Base-by-base conservation (phyloP, 2,797 vertebrate genomes). In the Thunnus albacares region DNA sequence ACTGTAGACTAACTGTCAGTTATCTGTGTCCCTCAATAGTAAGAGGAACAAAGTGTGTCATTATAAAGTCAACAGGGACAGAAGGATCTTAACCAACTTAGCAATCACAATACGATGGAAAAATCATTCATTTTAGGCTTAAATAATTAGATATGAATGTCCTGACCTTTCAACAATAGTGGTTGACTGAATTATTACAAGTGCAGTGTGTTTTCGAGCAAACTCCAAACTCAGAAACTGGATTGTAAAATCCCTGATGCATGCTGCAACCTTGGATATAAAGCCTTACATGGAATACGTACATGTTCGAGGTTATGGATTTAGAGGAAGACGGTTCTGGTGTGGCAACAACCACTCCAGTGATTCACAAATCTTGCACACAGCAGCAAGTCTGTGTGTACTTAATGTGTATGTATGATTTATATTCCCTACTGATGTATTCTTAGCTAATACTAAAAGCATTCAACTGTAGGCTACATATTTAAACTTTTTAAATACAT, bases 161-260 rank as follows among this genome's bases (percentile, higher is more conserved):
- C 22, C 3, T 58, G 22, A 6, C 18, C 38, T 71, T 52, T 59
- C 26, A 53, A 8, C 28, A 43, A 20, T 24, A 13, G 43, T 66
- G 49, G 30, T 45, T n/a, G 49, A 22, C 47, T 55, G 14, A 55
- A 65, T 60, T 60, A 24, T 38, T n/a, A 43, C 5, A 24, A 24
- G 15, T 47, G 11, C n/a, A 9, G 6, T 58, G 17, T 79, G 45
- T 64, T 80, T 52, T 64, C 26, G n/a, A 53, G 38, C n/a, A 70
- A 43, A 62, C 56, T 43, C 38, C 45, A 22, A 59, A 35, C 22
- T 52, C 14, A 28, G 14, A 47, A 49, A 43, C 0, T 52, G 13
- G 9, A 33, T 18, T 51, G 2, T 58, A 3, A 64, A 75, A 56
- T 55, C 35, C 20, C 7, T 49, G 18, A 58, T 28, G 41, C n/a